phyloP scores from a whole-genome alignment of 2,113 vertebrate species.

The Parus major region DNA sequence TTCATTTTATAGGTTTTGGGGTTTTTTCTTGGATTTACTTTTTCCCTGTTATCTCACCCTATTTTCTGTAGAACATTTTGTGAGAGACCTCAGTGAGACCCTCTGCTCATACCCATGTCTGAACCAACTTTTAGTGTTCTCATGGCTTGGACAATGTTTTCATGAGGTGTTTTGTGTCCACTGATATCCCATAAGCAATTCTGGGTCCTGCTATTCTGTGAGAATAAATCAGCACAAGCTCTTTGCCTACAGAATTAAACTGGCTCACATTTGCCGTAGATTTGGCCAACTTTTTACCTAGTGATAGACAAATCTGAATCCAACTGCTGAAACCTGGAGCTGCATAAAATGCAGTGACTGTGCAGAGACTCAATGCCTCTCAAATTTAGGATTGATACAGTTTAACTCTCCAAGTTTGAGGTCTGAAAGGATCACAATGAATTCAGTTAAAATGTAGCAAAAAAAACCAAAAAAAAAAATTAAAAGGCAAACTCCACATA shows the following conservation, averaged over 20 bases:
- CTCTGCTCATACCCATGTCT: background rate
- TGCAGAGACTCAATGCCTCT: background rate
- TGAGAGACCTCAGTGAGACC: background rate
- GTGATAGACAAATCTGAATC: background rate
- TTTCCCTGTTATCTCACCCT: rapidly evolving
- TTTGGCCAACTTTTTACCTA: background rate
- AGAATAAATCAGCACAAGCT: background rate
- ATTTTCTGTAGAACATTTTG: background rate
- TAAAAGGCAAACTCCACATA: background rate
- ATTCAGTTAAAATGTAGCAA: background rate
- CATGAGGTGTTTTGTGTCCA: background rate
- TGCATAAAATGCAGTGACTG: background rate
- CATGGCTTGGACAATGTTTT: background rate
- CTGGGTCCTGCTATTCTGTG: background rate
- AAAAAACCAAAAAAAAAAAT: no score
- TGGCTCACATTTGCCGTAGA: background rate
- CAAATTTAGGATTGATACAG: background rate
- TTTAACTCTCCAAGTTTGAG: background rate
- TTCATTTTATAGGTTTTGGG: background rate
- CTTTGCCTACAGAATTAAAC: background rate
- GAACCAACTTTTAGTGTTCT: background rate
- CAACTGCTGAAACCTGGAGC: background rate
- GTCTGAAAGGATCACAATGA: background rate
- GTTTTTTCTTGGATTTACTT: background rate
- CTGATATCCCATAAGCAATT: background rate